These are phyloP conservation scores for pig (Sus scrofa) DNA, from an alignment of 2,113 vertebrate species.

Conservation along the genomic window T2T-Sscrofa CM000817.6:18611001-18611500, in stretches of 20 bases:
- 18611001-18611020: neutral
- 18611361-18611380: neutral
- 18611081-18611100: neutral
- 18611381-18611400: neutral
- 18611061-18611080: conserved; percentile 7
- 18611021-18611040: conserved; percentile 67
- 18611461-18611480: neutral
- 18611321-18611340: neutral
- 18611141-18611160: neutral
- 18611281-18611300: neutral
- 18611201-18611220: neutral
- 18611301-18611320: neutral
- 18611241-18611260: neutral
- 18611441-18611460: neutral
- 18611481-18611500: neutral
- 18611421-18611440: neutral
- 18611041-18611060: conserved; percentile 51
- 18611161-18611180: neutral
- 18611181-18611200: neutral
- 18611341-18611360: neutral
- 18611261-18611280: neutral
- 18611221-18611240: neutral
- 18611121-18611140: conserved; percentile 11
- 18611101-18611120: neutral
- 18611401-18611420: neutral